Evolutionary conservation across 2,113 vertebrate genomes (phyloP).

Genomic region (Bambusicola thoracicus): DNA sequence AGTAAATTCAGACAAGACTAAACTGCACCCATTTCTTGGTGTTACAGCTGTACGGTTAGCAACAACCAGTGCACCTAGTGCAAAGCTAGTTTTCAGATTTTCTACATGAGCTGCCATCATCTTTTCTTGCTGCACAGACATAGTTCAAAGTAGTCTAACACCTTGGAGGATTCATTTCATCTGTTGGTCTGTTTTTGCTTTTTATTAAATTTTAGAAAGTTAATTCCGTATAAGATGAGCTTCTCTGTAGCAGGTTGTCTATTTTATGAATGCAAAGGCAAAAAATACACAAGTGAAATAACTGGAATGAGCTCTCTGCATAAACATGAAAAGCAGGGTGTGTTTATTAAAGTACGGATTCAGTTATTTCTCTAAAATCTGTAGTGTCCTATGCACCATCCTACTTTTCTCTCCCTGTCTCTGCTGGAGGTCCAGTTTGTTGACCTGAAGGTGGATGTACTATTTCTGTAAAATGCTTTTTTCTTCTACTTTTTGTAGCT

Average conservation of each 20-base stretch:
- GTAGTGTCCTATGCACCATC: too few species aligned
- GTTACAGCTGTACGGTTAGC: background rate
- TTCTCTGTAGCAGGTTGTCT: background rate
- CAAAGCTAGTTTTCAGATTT: background rate
- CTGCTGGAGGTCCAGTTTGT: background rate
- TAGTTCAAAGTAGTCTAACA: background rate
- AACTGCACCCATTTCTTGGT: background rate
- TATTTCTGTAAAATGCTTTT: background rate
- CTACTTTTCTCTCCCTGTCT: background rate
- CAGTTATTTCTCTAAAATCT: background rate
- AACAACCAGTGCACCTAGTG: fast-evolving
- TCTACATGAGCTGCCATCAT: background rate
- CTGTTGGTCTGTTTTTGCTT: background rate
- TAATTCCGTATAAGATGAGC: background rate
- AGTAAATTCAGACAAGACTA: background rate
- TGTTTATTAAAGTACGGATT: background rate
- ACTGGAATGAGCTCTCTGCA: background rate
- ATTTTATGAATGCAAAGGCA: background rate
- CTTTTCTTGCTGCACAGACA: background rate
- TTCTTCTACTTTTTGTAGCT: background rate
- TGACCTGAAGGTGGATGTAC: background rate
- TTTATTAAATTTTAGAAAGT: background rate
- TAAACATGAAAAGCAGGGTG: background rate
- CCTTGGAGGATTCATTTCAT: background rate
- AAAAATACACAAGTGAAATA: background rate